Conservation (phyloP, 2,113 vertebrate species). For the Leptocoma aspasia region DNA sequence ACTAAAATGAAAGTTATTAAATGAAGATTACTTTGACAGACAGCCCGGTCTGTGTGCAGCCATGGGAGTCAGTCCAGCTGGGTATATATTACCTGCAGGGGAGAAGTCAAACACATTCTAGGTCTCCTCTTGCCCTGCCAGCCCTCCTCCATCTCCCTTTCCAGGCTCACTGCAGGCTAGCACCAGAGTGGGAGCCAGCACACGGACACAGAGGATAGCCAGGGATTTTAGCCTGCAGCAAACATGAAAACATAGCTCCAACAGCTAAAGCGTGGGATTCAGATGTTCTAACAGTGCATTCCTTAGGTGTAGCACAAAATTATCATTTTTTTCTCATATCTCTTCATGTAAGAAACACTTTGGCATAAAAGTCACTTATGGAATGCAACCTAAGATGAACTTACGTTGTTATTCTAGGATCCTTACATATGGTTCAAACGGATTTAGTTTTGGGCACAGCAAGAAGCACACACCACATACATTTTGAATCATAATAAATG, state of each 20-base stretch:
- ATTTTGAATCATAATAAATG: not conserved
- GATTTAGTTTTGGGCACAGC: not conserved
- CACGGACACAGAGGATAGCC: rapidly evolving
- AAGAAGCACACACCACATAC: not conserved
- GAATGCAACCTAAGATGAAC: not conserved
- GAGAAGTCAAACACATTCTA: not conserved
- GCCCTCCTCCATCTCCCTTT: not conserved
- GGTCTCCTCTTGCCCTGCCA: not conserved
- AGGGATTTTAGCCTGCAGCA: not conserved
- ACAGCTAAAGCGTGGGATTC: not conserved
- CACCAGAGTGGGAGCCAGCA: too few species aligned
- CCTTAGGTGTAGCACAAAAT: not conserved
- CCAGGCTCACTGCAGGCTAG: rapidly evolving
- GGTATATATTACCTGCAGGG: not conserved
- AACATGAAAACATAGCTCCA: not conserved
- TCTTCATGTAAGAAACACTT: not conserved
- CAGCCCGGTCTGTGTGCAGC: not conserved
- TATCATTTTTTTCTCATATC: not conserved
- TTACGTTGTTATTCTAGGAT: not conserved
- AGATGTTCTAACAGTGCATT: not conserved
- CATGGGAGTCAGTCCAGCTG: not conserved
- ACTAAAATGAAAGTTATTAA: not conserved
- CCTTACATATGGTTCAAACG: not conserved
- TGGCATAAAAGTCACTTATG: not conserved
- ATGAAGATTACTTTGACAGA: not conserved